Percentiles rank a stretch among this genome's conserved stretches.
Evolutionary conservation across 2,888 invertebrate species (phyloP).

Genomic region (Caenorhabditis wallacei): DNA sequence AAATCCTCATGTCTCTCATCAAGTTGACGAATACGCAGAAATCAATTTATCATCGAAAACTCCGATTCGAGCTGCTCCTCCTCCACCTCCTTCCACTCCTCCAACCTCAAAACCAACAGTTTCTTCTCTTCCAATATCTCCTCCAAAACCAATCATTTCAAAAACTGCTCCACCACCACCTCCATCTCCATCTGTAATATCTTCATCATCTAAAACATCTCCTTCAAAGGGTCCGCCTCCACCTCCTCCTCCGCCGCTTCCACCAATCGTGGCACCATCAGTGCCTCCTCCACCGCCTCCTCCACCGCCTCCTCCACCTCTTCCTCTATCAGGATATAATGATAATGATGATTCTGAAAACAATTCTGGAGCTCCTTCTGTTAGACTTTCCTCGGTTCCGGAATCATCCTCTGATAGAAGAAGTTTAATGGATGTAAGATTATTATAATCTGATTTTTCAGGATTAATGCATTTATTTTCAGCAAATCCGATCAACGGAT

Average conservation of each 20-base stretch:
- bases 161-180: constrained; percentile 17
- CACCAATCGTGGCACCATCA: constrained; percentile 21
- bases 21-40: constrained; percentile 38
- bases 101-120: neutral
- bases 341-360: neutral
- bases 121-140: neutral
- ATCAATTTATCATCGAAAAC: constrained; percentile 12
- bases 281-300: constrained; percentile 45
- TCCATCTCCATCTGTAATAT: neutral
- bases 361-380: neutral
- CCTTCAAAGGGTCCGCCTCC: constrained; percentile 22
- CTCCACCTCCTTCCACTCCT: constrained; percentile 21
- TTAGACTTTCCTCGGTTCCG: constrained; percentile 12
- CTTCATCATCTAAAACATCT: neutral
- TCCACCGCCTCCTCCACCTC: constrained; percentile 32
- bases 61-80: constrained; percentile 25
- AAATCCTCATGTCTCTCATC: constrained; percentile 12
- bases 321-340: too few species aligned
- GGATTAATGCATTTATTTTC: neutral
- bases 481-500: constrained; percentile 57
- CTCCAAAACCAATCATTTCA: neutral
- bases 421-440: constrained; percentile 46
- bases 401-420: constrained; percentile 35
- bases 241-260: constrained; percentile 55
- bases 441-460: neutral